Evolutionary conservation across 2,113 vertebrate species (phyloP), one percentile per base, ranked within the genome.

Genomic region (Pseudonaja textilis): DNA sequence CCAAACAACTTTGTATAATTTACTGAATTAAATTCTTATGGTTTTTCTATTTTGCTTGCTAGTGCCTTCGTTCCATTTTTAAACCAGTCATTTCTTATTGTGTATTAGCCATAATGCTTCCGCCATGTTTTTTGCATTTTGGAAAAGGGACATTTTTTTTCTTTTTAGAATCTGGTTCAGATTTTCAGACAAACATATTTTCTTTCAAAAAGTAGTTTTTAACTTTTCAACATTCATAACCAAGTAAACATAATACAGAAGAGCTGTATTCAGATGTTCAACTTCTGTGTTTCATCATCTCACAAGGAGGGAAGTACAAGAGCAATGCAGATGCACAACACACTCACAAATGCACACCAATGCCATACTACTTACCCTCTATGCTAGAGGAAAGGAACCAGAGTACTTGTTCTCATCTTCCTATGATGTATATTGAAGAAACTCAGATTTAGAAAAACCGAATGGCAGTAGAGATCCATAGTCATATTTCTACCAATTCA

Each of bases 1-100:
- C 57, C 57, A 88, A 89, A 47, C 56, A 88, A 88, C 29, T 88
- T 87, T 88, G 61, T 59, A 54, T 87, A 92, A 50, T 87, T 92
- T 87, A 26, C 47, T 52, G 45, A 88, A 88, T 91, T 91, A 85
- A 91, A 85, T 85, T 42, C 34, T 91, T 45, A 54, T 18, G 25
- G 74, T 23, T 56, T 91, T 91, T 56, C 6, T 45, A 42, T 39
- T 91, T 50, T 90, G 45, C 74, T 85, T 91, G 85, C 52, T 20
- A 85, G 34, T 47, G 69, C 23, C 90, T 56, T 85, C 74, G 20
- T 85, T 91, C 54, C 23, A 56, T 39, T 39, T 85, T 56, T 8
- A 23, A 8, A 50, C 34, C 16, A 85, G 90, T 85, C 16, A 85
- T 25, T 91, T 57, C 74, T 91, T 34, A 26, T 25, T 91, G 81